These are phyloP conservation scores for Hylyphantes graminicola DNA, from an alignment of 1,140 invertebrate species.

Conservation along the genomic window DNA sequence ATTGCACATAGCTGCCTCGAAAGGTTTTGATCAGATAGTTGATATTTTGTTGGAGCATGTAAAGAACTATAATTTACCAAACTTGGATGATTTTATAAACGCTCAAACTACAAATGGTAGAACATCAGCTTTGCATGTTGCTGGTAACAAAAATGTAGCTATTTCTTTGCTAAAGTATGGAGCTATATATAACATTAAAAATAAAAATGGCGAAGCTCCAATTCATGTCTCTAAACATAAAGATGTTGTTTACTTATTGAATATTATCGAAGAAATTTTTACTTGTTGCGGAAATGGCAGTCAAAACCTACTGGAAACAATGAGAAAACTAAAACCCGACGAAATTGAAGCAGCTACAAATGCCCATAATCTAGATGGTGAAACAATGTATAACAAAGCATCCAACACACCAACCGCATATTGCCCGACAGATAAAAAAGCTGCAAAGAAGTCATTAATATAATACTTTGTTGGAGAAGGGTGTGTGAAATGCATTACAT, in stretches of 20 bases:
- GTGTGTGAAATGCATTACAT: too few relatives aligned
- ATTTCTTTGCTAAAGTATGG: conserved; percentile 15
- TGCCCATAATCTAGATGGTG: not conserved
- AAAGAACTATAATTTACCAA: not conserved
- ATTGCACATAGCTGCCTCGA: conserved; percentile 11
- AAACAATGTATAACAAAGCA: not conserved
- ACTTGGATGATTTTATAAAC: conserved; percentile 22
- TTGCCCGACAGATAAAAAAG: too few relatives aligned
- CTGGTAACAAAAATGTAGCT: not conserved
- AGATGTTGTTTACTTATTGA: not conserved
- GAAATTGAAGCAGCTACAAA: not conserved
- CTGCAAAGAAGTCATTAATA: too few relatives aligned
- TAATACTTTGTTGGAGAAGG: too few relatives aligned
- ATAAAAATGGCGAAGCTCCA: conserved; percentile 5
- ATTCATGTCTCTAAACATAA: conserved; percentile 9
- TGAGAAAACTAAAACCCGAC: not conserved
- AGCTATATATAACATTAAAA: conserved; percentile 5
- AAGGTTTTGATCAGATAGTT: conserved; percentile 47
- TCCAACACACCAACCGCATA: too few relatives aligned
- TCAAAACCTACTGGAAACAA: not conserved
- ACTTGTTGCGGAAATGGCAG: not conserved
- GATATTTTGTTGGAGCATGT: conserved; percentile 13
- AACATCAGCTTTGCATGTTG: conserved; percentile 13
- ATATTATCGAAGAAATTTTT: not conserved
- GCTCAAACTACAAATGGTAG: not conserved